Evolutionary conservation across 2,888 invertebrate genomes (phyloP), one percentile per base, ranked within the genome.

Genomic region (Drosophila pseudotakahashii): DNA sequence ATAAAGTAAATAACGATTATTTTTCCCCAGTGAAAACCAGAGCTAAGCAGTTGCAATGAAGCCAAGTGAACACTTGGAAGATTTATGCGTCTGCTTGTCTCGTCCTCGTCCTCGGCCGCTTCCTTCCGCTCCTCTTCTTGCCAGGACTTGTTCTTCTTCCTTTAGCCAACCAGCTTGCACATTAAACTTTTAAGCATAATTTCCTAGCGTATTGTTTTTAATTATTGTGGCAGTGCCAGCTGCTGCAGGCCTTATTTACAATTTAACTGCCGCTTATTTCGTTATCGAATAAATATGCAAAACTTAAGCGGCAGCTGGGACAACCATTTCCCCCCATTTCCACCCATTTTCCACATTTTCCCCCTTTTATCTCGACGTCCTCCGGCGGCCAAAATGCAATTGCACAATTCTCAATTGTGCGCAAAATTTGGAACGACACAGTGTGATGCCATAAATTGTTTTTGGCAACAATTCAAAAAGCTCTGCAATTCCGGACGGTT

Each of bases 341-440:
- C n/a, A n/a, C 23, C 23, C 2, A 23, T 23, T 23, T 23, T 23
- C 23, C 23, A 3, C 26, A 26, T 26, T 6, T 26, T 26, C 26
- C 26, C 26, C 63, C 68, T 51, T 54, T 47, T 54, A 54, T 54
- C 42, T 53, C 51, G 30, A 6, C 47, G 11, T 36, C 58, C 41
- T 10, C 9, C 41, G 23, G 51, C 32, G 32, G 36, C 50, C 54
- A 75, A 83, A 47, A 77, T 78, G 82, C 84, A 81, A 84, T 84
- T 84, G 87, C 88, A 79, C 79, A 81, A 84, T 87, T 84, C 70
- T 58, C 78, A 87, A 84, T 84, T 81, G 75, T 77, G 78, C 81
- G 72, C 76, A 79, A 83, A 83, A 84, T 84, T 73, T 71, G 67
- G 59, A 57, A 71, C 80, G 73, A 79, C 52, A 82, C 83, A 75